phyloP scores from a whole-genome alignment of 2,888 invertebrate genomes.

The Atethmia centrago region DNA sequence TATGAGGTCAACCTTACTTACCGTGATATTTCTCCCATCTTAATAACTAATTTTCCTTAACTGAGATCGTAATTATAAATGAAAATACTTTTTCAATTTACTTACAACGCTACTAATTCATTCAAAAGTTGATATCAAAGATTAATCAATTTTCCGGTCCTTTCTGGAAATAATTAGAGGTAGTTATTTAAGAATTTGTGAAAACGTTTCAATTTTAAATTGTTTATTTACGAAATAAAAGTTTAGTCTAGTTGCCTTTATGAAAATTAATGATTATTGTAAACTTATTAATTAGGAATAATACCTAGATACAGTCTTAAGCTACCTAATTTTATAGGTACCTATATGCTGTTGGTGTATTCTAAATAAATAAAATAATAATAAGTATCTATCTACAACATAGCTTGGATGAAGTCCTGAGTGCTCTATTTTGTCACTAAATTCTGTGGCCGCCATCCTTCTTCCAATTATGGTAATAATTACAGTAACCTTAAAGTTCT shows the following conservation, averaged over 20 bases:
- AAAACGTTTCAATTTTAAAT: constrained; percentile 18
- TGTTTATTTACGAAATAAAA: constrained; percentile 7
- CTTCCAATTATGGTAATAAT: no score
- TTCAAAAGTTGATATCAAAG: constrained; percentile 33
- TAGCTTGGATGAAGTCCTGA: not conserved
- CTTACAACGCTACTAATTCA: constrained; percentile 32
- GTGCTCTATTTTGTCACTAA: not conserved
- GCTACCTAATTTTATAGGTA: not conserved
- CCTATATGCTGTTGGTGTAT: not conserved
- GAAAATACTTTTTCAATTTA: constrained; percentile 34
- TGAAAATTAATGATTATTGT: not conserved
- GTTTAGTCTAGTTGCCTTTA: constrained; percentile 3
- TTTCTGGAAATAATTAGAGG: constrained; percentile 18
- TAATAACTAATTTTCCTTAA: constrained; percentile 26
- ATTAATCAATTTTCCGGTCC: constrained; percentile 35
- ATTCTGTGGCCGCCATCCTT: not conserved
- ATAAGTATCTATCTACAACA: not conserved
- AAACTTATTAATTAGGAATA: not conserved
- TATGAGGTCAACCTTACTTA: not conserved
- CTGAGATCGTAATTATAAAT: constrained; percentile 30
- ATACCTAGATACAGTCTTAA: not conserved
- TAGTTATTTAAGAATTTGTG: constrained; percentile 15
- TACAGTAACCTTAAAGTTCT: not conserved
- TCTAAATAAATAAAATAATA: not conserved
- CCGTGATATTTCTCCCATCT: not conserved